Percentiles rank a stretch among this genome's conserved stretches.
These are phyloP conservation scores for Eupeodes latifasciatus DNA, from an alignment of 2,888 invertebrate genomes.

Conservation along the genomic window DNA sequence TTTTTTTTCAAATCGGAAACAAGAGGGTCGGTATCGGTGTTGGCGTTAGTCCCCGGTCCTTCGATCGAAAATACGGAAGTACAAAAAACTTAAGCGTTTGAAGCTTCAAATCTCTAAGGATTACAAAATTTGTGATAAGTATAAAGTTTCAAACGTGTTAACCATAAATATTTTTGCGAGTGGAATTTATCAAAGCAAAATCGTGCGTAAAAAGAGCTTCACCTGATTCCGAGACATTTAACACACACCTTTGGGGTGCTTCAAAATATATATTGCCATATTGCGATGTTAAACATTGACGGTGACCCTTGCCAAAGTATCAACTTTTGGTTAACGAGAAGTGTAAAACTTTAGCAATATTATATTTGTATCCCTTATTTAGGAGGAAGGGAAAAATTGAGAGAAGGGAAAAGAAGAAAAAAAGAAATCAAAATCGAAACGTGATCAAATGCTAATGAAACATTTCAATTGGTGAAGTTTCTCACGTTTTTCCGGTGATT, in stretches of 20 bases:
- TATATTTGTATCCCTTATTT: slow-evolving; percentile 8
- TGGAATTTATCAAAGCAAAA: slow-evolving; percentile 24
- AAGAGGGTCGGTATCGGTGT: not conserved
- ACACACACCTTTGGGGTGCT: slow-evolving; percentile 15
- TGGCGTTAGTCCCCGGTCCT: not conserved
- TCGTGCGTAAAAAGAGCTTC: slow-evolving; percentile 8
- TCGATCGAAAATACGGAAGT: slow-evolving; percentile 1
- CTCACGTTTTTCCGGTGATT: slow-evolving; percentile 12
- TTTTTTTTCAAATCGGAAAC: not conserved
- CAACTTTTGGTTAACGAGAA: not conserved
- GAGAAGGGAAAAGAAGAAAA: not conserved
- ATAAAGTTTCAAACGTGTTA: not conserved
- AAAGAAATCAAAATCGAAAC: slow-evolving; percentile 57
- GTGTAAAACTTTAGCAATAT: not conserved
- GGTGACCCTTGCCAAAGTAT: slow-evolving; percentile 2
- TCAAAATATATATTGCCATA: not conserved
- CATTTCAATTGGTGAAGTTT: slow-evolving; percentile 33
- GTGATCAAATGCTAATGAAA: slow-evolving; percentile 66
- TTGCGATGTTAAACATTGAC: not conserved
- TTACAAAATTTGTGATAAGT: not conserved
- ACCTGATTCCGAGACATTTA: slow-evolving; percentile 17
- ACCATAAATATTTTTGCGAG: slow-evolving; percentile 9
- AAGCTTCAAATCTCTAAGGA: not conserved
- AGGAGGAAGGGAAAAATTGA: not conserved
- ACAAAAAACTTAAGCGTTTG: not conserved